Evolutionary conservation across 1,140 invertebrate species (phyloP).

Genomic region (Drosophila asahinai): DNA sequence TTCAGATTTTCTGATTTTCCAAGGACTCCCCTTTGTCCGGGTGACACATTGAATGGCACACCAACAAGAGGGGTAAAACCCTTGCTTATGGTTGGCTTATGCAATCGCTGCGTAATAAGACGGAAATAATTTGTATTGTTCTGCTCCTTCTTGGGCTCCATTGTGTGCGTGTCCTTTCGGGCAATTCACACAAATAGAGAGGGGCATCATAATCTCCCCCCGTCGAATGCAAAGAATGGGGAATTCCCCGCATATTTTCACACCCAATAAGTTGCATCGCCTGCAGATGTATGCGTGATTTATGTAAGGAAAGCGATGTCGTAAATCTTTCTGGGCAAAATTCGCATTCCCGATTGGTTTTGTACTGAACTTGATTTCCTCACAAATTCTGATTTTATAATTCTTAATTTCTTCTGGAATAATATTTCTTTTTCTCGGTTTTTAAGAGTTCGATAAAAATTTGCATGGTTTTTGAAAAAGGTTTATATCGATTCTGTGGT

Average conservation of each 20-base stretch:
- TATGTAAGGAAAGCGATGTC: background rate
- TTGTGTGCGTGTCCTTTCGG: constrained; percentile 15
- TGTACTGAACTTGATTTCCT: no score
- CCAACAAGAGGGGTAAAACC: constrained; percentile 11
- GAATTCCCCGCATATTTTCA: constrained; percentile 35
- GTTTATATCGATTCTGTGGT: no score
- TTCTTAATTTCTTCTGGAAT: no score
- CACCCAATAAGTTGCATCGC: constrained; percentile 26
- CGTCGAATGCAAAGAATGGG: constrained; percentile 16
- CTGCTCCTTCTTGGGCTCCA: constrained; percentile 11
- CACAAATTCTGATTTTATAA: no score
- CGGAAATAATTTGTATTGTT: constrained; percentile 79
- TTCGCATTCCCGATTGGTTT: no score
- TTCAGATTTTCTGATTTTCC: constrained; percentile 22
- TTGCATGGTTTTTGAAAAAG: no score
- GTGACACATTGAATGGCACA: constrained; percentile 48
- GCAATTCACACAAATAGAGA: constrained; percentile 21
- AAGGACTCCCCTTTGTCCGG: constrained; percentile 29
- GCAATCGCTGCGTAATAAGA: constrained; percentile 78
- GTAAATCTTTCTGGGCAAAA: no score
- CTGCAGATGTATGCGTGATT: constrained; percentile 6
- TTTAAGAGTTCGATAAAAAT: no score
- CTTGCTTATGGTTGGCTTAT: constrained; percentile 67
- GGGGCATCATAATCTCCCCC: constrained; percentile 31
- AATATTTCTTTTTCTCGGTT: no score